phyloP scores from a whole-genome alignment of 2,113 vertebrate species.

The Dasyurus viverrinus region DNA sequence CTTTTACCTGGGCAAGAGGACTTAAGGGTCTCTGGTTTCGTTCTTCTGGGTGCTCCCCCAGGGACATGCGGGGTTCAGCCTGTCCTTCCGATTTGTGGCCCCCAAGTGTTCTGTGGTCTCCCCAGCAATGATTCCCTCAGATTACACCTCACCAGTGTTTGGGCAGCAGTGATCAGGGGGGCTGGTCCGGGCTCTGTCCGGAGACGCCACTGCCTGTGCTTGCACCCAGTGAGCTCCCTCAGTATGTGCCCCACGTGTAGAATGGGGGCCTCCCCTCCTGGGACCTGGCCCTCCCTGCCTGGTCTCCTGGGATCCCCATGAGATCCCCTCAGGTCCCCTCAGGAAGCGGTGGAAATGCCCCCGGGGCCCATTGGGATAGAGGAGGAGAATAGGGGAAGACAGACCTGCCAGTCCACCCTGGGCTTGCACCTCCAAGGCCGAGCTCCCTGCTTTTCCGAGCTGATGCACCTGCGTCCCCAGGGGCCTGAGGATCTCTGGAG shows the following conservation, averaged over 20 bases:
- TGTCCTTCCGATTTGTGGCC: background rate
- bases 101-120: rapidly evolving
- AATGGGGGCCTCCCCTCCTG: no score
- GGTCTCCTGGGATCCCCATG: background rate
- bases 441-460: background rate
- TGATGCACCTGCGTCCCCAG: background rate
- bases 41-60: background rate
- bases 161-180: background rate
- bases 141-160: no score
- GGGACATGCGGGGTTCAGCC: no score
- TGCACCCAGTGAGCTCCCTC: background rate
- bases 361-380: background rate
- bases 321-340: background rate
- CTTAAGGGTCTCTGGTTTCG: background rate
- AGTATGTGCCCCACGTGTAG: no score
- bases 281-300: no score
- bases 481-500: background rate
- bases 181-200: background rate
- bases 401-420: background rate
- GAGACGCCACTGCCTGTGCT: background rate
- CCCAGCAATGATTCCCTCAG: no score
- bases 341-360: background rate
- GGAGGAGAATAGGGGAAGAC: background rate
- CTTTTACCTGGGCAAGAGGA: background rate
- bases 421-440: background rate